Evolutionary conservation across 2,888 invertebrate genomes (phyloP).

Genomic region (Luperina nickerlii): DNA sequence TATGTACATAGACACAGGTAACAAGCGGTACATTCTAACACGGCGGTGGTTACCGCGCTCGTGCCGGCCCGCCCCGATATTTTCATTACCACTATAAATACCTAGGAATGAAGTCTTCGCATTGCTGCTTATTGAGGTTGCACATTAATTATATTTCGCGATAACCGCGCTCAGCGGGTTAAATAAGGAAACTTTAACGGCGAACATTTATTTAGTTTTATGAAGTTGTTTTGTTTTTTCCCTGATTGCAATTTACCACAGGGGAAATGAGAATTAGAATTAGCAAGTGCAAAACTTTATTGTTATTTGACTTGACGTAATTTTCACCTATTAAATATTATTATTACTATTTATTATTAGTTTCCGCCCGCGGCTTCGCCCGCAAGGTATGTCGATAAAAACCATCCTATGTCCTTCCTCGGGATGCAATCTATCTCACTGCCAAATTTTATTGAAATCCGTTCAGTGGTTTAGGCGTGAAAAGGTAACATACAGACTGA

Average conservation of each 20-base stretch:
- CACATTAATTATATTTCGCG: conserved; percentile 77
- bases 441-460: too few species aligned
- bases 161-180: conserved; percentile 64
- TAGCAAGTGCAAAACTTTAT: not conserved
- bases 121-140: conserved; percentile 77
- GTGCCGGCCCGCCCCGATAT: conserved; percentile 76
- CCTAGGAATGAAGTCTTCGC: conserved; percentile 74
- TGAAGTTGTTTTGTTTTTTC: conserved; percentile 54
- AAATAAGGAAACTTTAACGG: conserved; percentile 64
- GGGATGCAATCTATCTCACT: too few species aligned
- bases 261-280: conserved; percentile 37
- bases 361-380: too few species aligned
- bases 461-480: too few species aligned
- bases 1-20: conserved; percentile 38
- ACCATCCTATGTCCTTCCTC: too few species aligned
- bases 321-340: not conserved
- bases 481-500: too few species aligned
- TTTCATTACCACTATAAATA: conserved; percentile 82
- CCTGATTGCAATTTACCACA: conserved; percentile 52
- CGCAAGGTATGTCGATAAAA: too few species aligned
- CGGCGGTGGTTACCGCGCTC: conserved; percentile 75
- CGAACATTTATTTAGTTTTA: conserved; percentile 61
- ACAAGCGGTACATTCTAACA: conserved; percentile 73
- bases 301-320: conserved; percentile 7
- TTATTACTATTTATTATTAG: too few species aligned